phyloP scores from a whole-genome alignment of 2,888 invertebrate genomes.

The Aleiodes leptofemur region DNA sequence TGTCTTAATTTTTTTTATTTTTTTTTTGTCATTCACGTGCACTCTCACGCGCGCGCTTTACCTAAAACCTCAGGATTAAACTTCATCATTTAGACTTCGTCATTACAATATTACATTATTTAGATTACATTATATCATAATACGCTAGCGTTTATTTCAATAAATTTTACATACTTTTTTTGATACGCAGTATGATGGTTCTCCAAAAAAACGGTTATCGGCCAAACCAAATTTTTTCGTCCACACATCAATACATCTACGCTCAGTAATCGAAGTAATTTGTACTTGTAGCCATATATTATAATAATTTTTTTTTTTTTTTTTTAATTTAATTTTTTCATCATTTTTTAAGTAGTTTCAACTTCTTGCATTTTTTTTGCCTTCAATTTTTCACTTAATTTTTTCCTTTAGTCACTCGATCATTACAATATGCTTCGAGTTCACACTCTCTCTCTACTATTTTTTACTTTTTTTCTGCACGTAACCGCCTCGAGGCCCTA shows the following conservation, averaged over 20 bases:
- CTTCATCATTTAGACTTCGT: slow-evolving; percentile 75
- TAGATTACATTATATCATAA: slow-evolving; percentile 75
- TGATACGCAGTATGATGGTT: slow-evolving; percentile 75
- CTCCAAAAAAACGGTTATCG: slow-evolving; percentile 74
- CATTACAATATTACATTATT: slow-evolving; percentile 75
- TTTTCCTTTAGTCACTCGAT: slow-evolving; percentile 50
- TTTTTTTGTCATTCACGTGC: slow-evolving; percentile 64
- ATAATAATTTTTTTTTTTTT: slow-evolving; percentile 72
- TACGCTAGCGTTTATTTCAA: slow-evolving; percentile 75
- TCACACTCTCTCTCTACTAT: slow-evolving; percentile 48
- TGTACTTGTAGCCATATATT: slow-evolving; percentile 76
- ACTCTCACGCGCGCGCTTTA: slow-evolving; percentile 69
- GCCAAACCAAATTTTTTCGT: slow-evolving; percentile 74
- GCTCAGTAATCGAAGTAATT: slow-evolving; percentile 76
- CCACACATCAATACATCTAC: slow-evolving; percentile 75
- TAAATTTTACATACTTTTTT: slow-evolving; percentile 75
- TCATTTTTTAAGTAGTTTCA: slow-evolving; percentile 51
- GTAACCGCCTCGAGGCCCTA: slow-evolving; percentile 70
- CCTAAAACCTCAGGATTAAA: slow-evolving; percentile 72
- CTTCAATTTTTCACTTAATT: slow-evolving; percentile 48
- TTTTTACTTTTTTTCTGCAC: slow-evolving; percentile 50
- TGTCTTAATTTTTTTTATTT: slow-evolving; percentile 41
- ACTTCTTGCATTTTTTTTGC: slow-evolving; percentile 56
- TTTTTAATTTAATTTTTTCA: slow-evolving; percentile 59
- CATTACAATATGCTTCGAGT: slow-evolving; percentile 46